A percentile compares a stretch with the other conserved stretches of the same genome.
Conservation (phyloP, 2,797 vertebrate species). For the Gambusia yucatana region DNA sequence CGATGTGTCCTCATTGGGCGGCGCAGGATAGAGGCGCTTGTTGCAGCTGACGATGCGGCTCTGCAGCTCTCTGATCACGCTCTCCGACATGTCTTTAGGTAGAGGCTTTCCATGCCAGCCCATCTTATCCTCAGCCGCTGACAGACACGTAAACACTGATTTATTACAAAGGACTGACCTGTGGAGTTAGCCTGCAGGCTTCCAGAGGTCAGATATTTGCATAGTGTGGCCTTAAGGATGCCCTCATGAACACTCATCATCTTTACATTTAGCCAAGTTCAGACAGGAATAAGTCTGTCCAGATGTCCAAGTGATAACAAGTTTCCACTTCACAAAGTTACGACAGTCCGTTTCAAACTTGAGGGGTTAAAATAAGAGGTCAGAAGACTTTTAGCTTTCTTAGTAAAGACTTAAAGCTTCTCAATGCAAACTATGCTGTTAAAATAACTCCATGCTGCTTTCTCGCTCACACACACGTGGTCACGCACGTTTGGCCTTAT, state of each 20-base stretch:
- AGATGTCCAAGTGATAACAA: conserved; percentile 33
- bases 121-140: conserved; percentile 93
- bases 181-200: not conserved
- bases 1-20: conserved; percentile 86
- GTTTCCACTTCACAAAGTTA: conserved; percentile 35
- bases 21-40: conserved; percentile 88
- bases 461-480: conserved; percentile 25
- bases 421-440: conserved; percentile 9
- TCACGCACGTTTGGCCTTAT: conserved; percentile 32
- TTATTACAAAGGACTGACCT: not conserved
- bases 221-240: not conserved
- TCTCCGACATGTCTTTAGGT: conserved; percentile 91
- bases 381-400: conserved; percentile 22
- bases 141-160: conserved; percentile 15
- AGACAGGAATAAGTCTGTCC: conserved; percentile 11
- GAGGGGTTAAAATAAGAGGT: conserved; percentile 37
- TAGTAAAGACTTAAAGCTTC: conserved; percentile 24
- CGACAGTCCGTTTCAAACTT: conserved; percentile 33
- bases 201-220: not conserved
- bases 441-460: conserved; percentile 21
- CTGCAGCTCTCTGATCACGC: conserved; percentile 88
- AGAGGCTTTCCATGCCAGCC: conserved; percentile 95
- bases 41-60: conserved; percentile 87
- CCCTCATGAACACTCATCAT: not conserved
- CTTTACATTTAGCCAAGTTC: conserved; percentile 1